Base-by-base conservation (phyloP, 2,797 vertebrate species). In the Sphaeramia orbicularis region DNA sequence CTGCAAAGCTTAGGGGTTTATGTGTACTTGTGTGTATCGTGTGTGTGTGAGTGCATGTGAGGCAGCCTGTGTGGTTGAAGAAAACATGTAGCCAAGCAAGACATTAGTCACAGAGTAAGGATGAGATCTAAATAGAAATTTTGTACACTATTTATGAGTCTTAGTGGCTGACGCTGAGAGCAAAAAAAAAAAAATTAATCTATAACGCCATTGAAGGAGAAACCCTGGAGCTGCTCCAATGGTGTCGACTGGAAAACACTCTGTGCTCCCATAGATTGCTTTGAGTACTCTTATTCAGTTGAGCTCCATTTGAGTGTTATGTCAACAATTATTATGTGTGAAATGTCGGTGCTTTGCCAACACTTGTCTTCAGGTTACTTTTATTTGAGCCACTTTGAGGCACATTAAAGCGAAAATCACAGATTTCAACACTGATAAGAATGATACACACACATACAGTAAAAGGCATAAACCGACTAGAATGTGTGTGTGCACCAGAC, bases 1-100 rank as follows among this genome's bases (percentile, higher is more conserved):
- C 76, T 83, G 78, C 71, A 74, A 78, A 85, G 84, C 85, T 85
- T 16, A 61, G 42, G 68, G 76, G 57, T 83, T 83, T 75, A 70
- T 78, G 65, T 71, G 78, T 63, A 65, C 63, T 79, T 78, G 67
- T 64, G 73, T 0, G 1, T 38, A n/a, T 37, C 64, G 7, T 56
- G 5, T 50, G 41, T 80, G 56, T 62, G 41, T 55, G 10, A 27
- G 30, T 11, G 37, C 30, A 14, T 50, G 37, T 48, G 37, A 15
- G 47, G 21, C 18, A 58, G 36, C 40, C 18, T 55, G 47, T 56
- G 24, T 40, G 59, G 30, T 62, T 4, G 35, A 52, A 16, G 58
- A 32, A 68, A 58, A 65, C 30, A 66, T 73, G 43, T 37, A 63
- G 65, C 21, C 21, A 55, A 80, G 66, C 38, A 71, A 52, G 60